Evolutionary conservation across 2,797 vertebrate genomes (phyloP), one percentile per base, ranked within the genome.

Genomic region (Euthynnus affinis): DNA sequence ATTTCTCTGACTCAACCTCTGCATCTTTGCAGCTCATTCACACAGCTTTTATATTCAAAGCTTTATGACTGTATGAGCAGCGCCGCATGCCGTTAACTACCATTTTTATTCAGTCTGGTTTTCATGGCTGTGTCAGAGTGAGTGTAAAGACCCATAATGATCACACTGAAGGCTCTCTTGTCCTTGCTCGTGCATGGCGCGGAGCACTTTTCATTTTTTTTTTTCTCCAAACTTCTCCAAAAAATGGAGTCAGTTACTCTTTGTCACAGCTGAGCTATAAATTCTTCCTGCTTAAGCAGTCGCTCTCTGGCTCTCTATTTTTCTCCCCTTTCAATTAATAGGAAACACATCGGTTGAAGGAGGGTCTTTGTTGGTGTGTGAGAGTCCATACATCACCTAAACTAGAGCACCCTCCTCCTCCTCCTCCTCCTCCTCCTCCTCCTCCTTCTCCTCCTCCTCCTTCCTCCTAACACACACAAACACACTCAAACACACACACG

Each of bases 331-430:
- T 81, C 89, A 91, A 93, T 94, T 93, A 94, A 93, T 92, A 89
- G 86, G 88, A 87, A 92, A 91, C 81, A 67, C 88, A 81, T 92
- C 78, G 40, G 82, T 75, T 89, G 80, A 91, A 90, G 88, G 88
- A 90, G 84, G 88, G 85, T 88, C 90, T 92, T 92, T 91, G 92
- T 93, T 92, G 85, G 85, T 80, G 88, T 92, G 74, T 80, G 77
- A 85, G 88, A 87, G 89, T 91, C 91, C 90, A 94, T 95, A 94
- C 83, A 95, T 95, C 94, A 94, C 88, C 87, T 84, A 85, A 93
- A 94, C 90, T 87, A 90, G 93, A 94, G 86, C 89, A 70, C 55
- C 58, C 57, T 48, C 62, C 53, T 23, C 53, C 40, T 13, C 60
- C 17, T 12, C 63, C 76, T n/a, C n/a, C n/a, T n/a, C n/a, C n/a